Base-by-base conservation (phyloP, 2,113 vertebrate genomes). In the Hippolais icterina region DNA sequence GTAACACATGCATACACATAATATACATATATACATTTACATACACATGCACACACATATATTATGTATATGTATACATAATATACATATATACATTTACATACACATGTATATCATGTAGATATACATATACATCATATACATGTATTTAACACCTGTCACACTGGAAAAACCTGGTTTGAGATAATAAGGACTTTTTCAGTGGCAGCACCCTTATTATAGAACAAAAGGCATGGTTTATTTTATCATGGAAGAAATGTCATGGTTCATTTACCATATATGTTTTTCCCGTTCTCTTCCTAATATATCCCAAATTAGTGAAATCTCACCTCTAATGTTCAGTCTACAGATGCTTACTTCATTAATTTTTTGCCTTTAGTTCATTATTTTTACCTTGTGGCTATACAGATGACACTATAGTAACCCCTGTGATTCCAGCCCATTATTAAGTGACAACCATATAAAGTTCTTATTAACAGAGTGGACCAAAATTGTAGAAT, bases 301-400 rank as follows among this genome's bases (percentile, higher is more conserved):
- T 22, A 80, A 71, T 46, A 25, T 49, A 92, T 63, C 27, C 80
- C 53, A 22, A 92, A 87, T 94, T 90, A 95, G 72, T 52, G 81
- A 93, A 88, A 82, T 64, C 74, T 49, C 83, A 29, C 37, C 70
- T 96, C 42, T 94, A 90, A 94, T 94, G 79, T 91, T 96, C 72
- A 94, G 89, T 92, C 89, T 75, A 96, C 64, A 97, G 90, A 97
- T 94, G 68, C 64, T 82, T 66, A 19, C 79, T 96, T 97, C 90
- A 93, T 96, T 97, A 96, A 96, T 95, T 97, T 97, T 94, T 97
- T 93, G 84, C 61, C 53, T 93, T 97, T 95, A 87, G 85, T 93
- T 98, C 95, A 96, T 97, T 98, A 95, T 89, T 97, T 98, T 97
- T 96, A 93, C 52, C 6, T 89, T 97, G 76, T 96, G 83, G 83